phyloP scores from a whole-genome alignment of 2,888 invertebrate genomes.

The Philereme transversata region DNA sequence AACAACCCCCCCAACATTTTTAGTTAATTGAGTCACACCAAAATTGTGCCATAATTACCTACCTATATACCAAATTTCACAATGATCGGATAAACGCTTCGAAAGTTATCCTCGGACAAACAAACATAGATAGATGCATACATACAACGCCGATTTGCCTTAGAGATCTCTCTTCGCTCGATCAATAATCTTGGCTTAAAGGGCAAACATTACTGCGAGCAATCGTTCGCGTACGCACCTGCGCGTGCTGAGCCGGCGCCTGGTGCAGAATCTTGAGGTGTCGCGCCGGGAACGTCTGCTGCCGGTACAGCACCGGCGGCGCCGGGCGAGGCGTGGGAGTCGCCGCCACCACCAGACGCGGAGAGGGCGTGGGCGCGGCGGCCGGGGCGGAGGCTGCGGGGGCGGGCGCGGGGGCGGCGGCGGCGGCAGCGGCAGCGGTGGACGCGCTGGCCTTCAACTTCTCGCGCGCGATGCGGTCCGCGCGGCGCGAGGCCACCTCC shows the following conservation, averaged over 20 bases:
- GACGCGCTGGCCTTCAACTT: conserved; percentile 83
- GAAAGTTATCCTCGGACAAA: too few species aligned
- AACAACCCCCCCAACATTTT: too few species aligned
- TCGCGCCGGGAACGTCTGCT: conserved; percentile 78
- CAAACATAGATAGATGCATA: too few species aligned
- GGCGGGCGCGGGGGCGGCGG: conserved; percentile 66
- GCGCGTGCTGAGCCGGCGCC: conserved; percentile 57
- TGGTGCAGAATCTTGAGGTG: conserved; percentile 79
- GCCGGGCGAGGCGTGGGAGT: conserved; percentile 43
- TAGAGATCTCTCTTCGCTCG: too few species aligned
- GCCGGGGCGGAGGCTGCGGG: conserved; percentile 61
- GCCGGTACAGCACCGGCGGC: conserved; percentile 83
- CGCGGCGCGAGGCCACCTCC: conserved; percentile 91
- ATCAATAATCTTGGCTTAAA: too few species aligned
- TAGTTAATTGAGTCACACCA: too few species aligned
- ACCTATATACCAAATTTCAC: too few species aligned
- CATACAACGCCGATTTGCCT: too few species aligned
- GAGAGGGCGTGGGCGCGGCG: conserved; percentile 57
- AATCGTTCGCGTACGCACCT: neutral
- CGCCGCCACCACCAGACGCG: conserved; percentile 37
- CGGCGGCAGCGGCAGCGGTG: conserved; percentile 40
- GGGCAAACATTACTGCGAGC: too few species aligned
- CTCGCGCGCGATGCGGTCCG: conserved; percentile 93
- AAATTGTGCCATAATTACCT: too few species aligned
- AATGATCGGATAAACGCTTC: too few species aligned